Conservation (phyloP, 1,140 invertebrate species). For the Aphelinus certus region DNA sequence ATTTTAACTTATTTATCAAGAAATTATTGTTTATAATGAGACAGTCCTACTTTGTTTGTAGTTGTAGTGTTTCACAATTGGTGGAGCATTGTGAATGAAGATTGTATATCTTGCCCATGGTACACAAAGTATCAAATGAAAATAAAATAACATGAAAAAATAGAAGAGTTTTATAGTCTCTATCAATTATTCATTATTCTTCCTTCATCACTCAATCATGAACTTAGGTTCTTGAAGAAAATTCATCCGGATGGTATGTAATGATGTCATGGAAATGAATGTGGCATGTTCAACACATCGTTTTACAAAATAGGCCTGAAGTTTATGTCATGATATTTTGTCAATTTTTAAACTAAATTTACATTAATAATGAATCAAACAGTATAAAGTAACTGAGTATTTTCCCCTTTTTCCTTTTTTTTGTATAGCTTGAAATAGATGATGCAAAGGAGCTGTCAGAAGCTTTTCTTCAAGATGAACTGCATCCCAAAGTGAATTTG, state of each 20-base stretch:
- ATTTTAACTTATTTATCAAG: constrained; percentile 31
- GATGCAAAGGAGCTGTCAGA: constrained; percentile 88
- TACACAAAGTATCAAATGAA: constrained; percentile 31
- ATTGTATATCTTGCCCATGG: constrained; percentile 61
- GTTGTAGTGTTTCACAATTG: constrained; percentile 17
- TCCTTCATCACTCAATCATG: constrained; percentile 19
- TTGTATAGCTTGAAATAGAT: constrained; percentile 89
- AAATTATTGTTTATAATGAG: constrained; percentile 25
- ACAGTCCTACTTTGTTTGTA: constrained; percentile 20
- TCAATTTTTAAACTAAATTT: constrained; percentile 33
- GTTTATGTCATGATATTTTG: constrained; percentile 2
- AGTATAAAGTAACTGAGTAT: neutral
- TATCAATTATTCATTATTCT: constrained; percentile 20
- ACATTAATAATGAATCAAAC: too few species aligned
- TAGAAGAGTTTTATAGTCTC: constrained; percentile 15
- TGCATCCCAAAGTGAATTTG: constrained; percentile 92
- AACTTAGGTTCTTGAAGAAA: constrained; percentile 24
- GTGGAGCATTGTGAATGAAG: constrained; percentile 21
- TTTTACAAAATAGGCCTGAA: constrained; percentile 62
- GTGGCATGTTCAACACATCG: constrained; percentile 15
- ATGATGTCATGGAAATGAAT: constrained; percentile 45
- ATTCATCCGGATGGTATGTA: constrained; percentile 53
- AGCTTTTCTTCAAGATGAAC: constrained; percentile 89
- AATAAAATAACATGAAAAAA: constrained; percentile 37
- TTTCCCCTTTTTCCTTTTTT: constrained; percentile 41